Base-by-base conservation (phyloP, 2,888 invertebrate genomes). In the Danaus chrysippus region DNA sequence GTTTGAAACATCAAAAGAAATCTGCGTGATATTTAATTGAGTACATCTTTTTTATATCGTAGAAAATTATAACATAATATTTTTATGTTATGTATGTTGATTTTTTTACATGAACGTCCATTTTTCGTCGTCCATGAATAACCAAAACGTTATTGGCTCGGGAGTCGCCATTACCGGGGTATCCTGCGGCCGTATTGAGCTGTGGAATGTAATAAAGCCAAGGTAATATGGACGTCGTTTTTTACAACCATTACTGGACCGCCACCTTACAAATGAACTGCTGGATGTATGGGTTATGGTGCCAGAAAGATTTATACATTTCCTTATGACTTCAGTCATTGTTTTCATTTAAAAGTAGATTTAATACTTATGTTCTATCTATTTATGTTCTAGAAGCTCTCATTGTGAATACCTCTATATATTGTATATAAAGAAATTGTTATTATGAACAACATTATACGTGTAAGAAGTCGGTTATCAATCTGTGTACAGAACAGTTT, bases 81-180 rank as follows among this genome's bases (percentile, higher is more conserved):
- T 34, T 34, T 34, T 34, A 8, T 34, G n/a, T 1, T 12, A 10
- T 42, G 23, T 19, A 8, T 53, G 11, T 11, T 10, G 23, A 23
- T 58, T 15, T 34, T 10, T 46, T 15, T 43, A 34, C 8, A 13
- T 56, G 34, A 23, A 46, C 41, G 12, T 42, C 23, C 23, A 52
- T 52, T 17, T 23, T 49, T 41, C 9, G 10, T 15, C 12, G 15
- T 10, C 17, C 58, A 67, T 65, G 65, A 66, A 60, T 66, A 70
- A 68, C 74, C 73, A 74, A 74, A 75, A 75, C 73, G 74, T 77
- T 79, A 79, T 79, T 75, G 71, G 77, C 42, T 61, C 63, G 68
- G 59, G 68, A 68, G 68, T 66, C 70, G 74, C 72, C 76, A 75
- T 75, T 71, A 71, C 70, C 65, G 69, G 65, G 65, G 61, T 57